These are phyloP conservation scores for Myopa tessellatipennis DNA, from an alignment of 2,888 invertebrate genomes.

Conservation along the genomic window DNA sequence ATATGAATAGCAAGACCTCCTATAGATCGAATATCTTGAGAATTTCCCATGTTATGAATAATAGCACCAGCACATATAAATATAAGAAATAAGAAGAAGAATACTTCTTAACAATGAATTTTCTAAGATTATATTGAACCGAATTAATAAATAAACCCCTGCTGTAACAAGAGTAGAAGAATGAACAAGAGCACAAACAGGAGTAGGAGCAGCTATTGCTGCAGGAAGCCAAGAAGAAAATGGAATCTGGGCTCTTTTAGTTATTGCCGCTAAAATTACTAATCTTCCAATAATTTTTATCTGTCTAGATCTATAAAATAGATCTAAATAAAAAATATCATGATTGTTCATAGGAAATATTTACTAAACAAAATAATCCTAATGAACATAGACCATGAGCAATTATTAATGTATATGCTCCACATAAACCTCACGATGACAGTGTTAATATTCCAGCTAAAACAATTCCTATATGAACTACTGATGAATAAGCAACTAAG, in stretches of 20 bases:
- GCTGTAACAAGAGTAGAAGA: constrained; percentile 84
- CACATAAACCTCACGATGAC: constrained; percentile 70
- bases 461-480: constrained; percentile 77
- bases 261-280: constrained; percentile 73
- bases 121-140: constrained; percentile 72
- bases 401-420: constrained; percentile 73
- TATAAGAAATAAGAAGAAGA: constrained; percentile 72
- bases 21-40: constrained; percentile 72
- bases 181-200: constrained; percentile 74
- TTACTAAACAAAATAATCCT: constrained; percentile 75
- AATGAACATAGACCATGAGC: constrained; percentile 76
- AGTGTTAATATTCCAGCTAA: constrained; percentile 72
- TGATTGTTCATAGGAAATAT: constrained; percentile 75
- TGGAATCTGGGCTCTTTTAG: constrained; percentile 84
- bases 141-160: constrained; percentile 80
- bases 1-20: constrained; percentile 58
- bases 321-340: constrained; percentile 71
- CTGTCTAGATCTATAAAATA: constrained; percentile 68
- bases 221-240: constrained; percentile 82
- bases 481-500: constrained; percentile 76
- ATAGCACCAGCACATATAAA: constrained; percentile 79
- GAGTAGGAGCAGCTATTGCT: constrained; percentile 82
- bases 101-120: constrained; percentile 67
- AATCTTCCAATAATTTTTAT: constrained; percentile 69
- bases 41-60: constrained; percentile 75